These are phyloP conservation scores for Chrysochloris asiatica DNA, from an alignment of 2,113 vertebrate species.

Conservation along the genomic window DNA sequence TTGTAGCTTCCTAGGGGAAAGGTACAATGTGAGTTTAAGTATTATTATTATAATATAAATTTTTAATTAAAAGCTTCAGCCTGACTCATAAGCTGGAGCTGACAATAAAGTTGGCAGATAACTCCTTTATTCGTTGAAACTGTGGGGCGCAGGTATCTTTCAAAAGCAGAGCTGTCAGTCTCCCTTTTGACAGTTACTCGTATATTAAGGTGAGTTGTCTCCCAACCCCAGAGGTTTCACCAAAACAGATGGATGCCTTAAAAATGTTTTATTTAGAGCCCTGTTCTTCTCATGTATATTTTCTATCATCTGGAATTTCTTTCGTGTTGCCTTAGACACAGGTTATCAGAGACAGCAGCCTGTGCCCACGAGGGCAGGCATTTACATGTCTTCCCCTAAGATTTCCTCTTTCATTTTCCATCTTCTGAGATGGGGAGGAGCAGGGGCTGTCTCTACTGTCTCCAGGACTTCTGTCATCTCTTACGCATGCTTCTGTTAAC, in stretches of 20 bases:
- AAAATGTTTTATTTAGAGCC: conserved; percentile 62
- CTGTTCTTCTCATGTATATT: neutral
- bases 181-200: conserved; percentile 43
- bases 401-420: neutral
- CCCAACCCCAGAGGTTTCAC: neutral
- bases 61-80: conserved; percentile 63
- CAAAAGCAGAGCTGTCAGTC: neutral
- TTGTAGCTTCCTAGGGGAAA: conserved; percentile 12
- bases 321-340: neutral
- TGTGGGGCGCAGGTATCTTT: conserved; percentile 16
- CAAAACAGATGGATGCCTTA: conserved; percentile 36
- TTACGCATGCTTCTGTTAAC: conserved; percentile 26
- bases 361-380: neutral
- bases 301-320: conserved; percentile 63
- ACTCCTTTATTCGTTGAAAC: conserved; percentile 20
- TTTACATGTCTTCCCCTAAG: neutral
- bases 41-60: conserved; percentile 43
- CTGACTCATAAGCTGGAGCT: conserved; percentile 17
- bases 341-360: conserved; percentile 31
- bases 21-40: conserved; percentile 26
- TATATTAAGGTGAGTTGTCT: conserved; percentile 24
- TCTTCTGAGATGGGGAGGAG: conserved; percentile 15
- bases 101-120: neutral
- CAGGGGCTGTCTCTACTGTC: neutral
- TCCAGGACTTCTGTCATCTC: neutral